phyloP scores from a whole-genome alignment of 2,113 vertebrate genomes.

The Anguilla japonica region DNA sequence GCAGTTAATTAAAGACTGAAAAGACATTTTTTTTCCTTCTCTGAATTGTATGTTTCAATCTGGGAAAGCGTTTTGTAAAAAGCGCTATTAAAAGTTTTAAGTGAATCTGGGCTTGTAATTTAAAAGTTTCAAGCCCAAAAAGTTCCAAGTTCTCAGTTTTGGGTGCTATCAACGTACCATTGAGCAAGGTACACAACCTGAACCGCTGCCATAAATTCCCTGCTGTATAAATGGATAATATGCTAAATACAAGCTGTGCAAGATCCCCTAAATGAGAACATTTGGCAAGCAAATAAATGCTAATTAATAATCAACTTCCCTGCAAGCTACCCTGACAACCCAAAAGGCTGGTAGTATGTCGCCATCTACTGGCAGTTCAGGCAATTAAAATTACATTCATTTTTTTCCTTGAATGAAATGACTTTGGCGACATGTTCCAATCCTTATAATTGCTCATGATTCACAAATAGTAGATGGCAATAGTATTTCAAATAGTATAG shows the following conservation, averaged over 20 bases:
- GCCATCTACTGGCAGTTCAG: conserved; percentile 16
- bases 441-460: not conserved
- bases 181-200: not conserved
- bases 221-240: not conserved
- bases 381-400: not conserved
- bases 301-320: not conserved
- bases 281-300: not conserved
- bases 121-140: not conserved
- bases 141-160: not conserved
- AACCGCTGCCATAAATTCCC: not conserved
- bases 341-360: not conserved
- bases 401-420: not conserved
- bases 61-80: no score
- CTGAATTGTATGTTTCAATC: no score
- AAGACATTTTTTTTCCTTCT: no score
- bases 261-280: not conserved
- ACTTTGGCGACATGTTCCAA: not conserved
- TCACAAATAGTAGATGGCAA: no score
- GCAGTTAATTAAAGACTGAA: not conserved
- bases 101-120: not conserved
- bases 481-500: no score
- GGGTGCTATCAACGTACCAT: not conserved
- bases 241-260: not conserved
- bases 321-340: not conserved
- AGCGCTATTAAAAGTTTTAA: no score